Base-by-base conservation (phyloP, 2,888 invertebrate genomes). In the Drosophila recens region DNA sequence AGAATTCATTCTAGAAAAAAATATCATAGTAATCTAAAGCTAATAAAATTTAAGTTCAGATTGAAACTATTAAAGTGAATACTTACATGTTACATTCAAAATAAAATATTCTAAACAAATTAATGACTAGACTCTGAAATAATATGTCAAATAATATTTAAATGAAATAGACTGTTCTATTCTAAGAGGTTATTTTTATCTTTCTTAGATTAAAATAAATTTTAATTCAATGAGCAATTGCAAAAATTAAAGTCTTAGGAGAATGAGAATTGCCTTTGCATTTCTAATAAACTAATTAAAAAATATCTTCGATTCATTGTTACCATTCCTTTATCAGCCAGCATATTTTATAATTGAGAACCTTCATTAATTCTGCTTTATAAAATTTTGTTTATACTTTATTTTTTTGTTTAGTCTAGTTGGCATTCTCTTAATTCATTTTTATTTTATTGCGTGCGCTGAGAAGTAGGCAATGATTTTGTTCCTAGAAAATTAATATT, bases 391-490 rank as follows among this genome's bases (percentile, higher is more conserved):
- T 4, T 34, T 15, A 27, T 15, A 6, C 23, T 1, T 11, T 15
- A 0, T 30, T 30, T 11, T 34, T 15, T 10, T 20, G 27, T 34
- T 17, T 1, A 58, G 46, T 38, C 13, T 20, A 34, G 43, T 42
- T n/a, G n/a, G n/a, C n/a, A 38, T 3, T 17, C 3, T 6, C 10
- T 13, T 57, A 15, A 34, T 23, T 15, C 23, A 34, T 57, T 58
- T 48, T 58, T 5, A 11, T 58, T 36, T 45, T 9, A 20, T 45
- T 52, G 6, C n/a, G 8, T 15, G 4, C 45, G 48, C 67, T 49
- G n/a, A 54, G 49, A 72, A 72, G 54, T 54, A 72, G 57, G 72
- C 72, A 64, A 72, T 45, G 33, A 5, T 51, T 33, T 46, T 53
- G 36, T 51, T 4, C 4, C 23, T n/a, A 33, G 17, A 11, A 45